Conservation (phyloP, 2,797 vertebrate genomes). For the Oreortyx pictus region DNA sequence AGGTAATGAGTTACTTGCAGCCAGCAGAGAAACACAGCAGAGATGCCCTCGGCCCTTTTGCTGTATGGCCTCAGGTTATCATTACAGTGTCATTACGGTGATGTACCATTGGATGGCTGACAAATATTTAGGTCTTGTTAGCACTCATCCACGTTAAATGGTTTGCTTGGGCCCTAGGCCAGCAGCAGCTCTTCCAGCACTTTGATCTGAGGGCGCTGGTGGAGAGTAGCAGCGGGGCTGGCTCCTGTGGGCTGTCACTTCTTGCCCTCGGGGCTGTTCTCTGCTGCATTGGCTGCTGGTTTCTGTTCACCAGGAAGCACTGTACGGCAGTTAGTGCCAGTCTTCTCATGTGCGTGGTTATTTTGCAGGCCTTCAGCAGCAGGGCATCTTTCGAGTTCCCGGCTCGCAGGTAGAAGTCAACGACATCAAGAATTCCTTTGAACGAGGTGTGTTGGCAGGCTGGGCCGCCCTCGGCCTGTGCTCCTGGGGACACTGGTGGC, state of each 20-base stretch:
- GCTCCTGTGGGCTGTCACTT: neutral
- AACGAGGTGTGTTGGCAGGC: slow-evolving; percentile 87
- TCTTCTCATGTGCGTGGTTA: neutral
- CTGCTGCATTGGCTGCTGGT: rapidly evolving
- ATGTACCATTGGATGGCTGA: neutral
- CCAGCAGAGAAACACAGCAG: neutral
- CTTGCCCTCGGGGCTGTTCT: neutral
- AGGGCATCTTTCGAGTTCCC: slow-evolving; percentile 97
- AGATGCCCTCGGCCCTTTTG: neutral
- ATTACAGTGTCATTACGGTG: neutral
- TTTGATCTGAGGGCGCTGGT: neutral
- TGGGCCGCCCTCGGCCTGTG: neutral
- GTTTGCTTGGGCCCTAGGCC: rapidly evolving
- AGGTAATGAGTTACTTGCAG: rapidly evolving
- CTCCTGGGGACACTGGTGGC: rapidly evolving
- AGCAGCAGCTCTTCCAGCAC: neutral
- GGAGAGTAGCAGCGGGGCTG: neutral
- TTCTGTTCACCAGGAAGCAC: neutral
- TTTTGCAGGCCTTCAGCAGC: slow-evolving; percentile 93
- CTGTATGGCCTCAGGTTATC: neutral
- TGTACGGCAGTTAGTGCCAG: rapidly evolving
- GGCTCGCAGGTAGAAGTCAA: slow-evolving; percentile 99
- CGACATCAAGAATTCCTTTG: slow-evolving; percentile 99
- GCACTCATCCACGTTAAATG: neutral
- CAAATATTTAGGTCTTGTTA: neutral